Conservation (phyloP, 2,888 invertebrate species). For the Trissolcus brochymenae region DNA sequence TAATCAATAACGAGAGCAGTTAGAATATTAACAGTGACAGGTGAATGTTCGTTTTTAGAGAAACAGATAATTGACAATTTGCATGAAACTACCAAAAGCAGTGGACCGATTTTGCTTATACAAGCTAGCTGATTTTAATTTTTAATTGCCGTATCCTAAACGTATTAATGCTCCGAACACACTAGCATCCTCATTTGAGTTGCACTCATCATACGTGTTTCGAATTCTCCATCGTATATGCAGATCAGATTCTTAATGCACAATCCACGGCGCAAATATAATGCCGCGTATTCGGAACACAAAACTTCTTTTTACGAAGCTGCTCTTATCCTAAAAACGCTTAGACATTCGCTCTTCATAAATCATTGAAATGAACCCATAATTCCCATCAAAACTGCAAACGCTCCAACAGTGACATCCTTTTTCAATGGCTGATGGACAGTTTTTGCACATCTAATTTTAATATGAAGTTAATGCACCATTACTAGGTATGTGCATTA, state of each 20-base stretch:
- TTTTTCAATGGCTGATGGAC: conserved; percentile 35
- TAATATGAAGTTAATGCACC: conserved; percentile 9
- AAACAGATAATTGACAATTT: no score
- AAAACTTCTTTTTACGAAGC: conserved; percentile 13
- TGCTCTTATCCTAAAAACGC: conserved; percentile 18
- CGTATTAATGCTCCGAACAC: conserved; percentile 1
- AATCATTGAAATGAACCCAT: conserved; percentile 44
- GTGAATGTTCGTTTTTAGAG: no score
- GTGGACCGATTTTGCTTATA: no score
- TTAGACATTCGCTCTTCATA: conserved; percentile 25
- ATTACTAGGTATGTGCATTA: neutral
- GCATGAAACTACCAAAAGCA: no score
- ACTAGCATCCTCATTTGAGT: conserved; percentile 21
- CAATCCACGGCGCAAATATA: conserved; percentile 4
- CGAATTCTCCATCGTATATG: conserved; percentile 1
- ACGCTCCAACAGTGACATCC: conserved; percentile 23
- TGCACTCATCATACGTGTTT: conserved; percentile 30
- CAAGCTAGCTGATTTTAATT: conserved; percentile 7
- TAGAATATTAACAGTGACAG: no score
- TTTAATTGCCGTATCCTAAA: conserved; percentile 17
- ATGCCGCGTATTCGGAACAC: conserved; percentile 10
- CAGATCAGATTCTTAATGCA: conserved; percentile 25
- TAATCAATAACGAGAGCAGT: no score
- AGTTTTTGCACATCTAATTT: conserved; percentile 28
- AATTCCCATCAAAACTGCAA: conserved; percentile 40